Conservation (phyloP, 2,888 invertebrate genomes). For the Mesorhabditis belari region DNA sequence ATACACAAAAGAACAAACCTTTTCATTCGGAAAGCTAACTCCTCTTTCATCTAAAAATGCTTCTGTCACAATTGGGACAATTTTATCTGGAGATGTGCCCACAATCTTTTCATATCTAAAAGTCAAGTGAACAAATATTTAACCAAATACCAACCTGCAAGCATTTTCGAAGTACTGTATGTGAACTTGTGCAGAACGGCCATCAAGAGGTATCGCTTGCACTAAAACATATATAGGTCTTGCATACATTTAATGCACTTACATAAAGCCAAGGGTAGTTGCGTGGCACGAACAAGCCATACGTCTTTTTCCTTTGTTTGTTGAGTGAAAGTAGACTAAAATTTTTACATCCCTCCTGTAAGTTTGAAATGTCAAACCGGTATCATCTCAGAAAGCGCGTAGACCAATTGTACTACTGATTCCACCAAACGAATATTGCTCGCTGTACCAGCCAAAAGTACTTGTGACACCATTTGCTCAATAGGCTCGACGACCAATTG, state of each 20-base stretch:
- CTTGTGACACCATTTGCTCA: slow-evolving; percentile 18
- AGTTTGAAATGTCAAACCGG: slow-evolving; percentile 13
- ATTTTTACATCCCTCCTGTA: not conserved
- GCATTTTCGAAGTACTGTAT: slow-evolving; percentile 20
- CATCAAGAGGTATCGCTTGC: slow-evolving; percentile 18
- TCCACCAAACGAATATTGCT: slow-evolving; percentile 16
- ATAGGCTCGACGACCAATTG: slow-evolving; percentile 25
- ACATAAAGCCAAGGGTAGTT: slow-evolving; percentile 16
- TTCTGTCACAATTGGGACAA: slow-evolving; percentile 18
- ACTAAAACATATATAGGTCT: slow-evolving; percentile 3
- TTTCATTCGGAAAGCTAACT: not conserved
- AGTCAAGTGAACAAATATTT: not conserved
- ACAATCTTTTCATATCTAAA: slow-evolving; percentile 10
- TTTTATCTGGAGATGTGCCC: not conserved
- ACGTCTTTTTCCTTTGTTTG: slow-evolving; percentile 16
- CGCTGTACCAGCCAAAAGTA: slow-evolving; percentile 7
- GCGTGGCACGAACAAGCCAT: slow-evolving; percentile 18
- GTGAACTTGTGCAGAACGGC: slow-evolving; percentile 18
- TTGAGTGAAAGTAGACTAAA: slow-evolving; percentile 25
- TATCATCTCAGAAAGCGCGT: slow-evolving; percentile 29
- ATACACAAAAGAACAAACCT: not conserved
- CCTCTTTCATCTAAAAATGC: slow-evolving; percentile 25
- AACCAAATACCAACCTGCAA: not conserved
- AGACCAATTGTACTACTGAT: slow-evolving; percentile 25
- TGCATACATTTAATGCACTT: not conserved